phyloP scores from a whole-genome alignment of 2,113 vertebrate genomes.

The Sigmodon hispidus region DNA sequence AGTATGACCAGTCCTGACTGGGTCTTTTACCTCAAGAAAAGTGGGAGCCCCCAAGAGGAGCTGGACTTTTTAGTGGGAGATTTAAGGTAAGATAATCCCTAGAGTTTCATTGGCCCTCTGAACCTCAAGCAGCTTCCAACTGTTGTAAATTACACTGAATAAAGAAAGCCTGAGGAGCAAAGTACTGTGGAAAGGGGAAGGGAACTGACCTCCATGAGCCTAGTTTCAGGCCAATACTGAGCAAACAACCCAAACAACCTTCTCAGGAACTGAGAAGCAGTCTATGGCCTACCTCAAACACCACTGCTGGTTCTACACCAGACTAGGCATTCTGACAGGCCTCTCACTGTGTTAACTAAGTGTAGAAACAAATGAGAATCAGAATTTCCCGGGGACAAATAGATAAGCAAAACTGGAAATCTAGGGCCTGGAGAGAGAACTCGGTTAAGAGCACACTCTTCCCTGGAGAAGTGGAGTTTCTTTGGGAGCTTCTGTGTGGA shows the following conservation, averaged over 20 bases:
- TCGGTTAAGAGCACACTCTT: background rate
- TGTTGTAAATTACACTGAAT: background rate
- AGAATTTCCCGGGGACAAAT: conserved; percentile 9
- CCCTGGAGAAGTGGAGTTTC: background rate
- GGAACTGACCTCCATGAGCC: background rate
- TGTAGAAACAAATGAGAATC: conserved; percentile 13
- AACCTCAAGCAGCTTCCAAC: background rate
- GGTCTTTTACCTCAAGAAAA: background rate
- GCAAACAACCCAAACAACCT: background rate
- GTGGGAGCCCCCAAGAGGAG: background rate
- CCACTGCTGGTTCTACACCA: conserved; percentile 1
- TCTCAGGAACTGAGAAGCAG: background rate
- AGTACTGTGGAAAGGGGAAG: background rate
- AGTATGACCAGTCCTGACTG: background rate
- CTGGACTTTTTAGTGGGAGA: background rate
- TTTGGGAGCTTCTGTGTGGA: too few species aligned
- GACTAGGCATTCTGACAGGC: background rate
- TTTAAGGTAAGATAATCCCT: background rate
- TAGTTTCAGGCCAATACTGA: background rate
- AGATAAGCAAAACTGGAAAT: background rate
- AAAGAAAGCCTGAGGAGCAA: background rate
- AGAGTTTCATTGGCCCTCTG: background rate
- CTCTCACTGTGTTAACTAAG: background rate
- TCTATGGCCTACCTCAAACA: background rate
- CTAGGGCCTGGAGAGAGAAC: background rate